Evolutionary conservation across 2,797 vertebrate genomes (phyloP).

Genomic region (Rhyacichthys aspro): DNA sequence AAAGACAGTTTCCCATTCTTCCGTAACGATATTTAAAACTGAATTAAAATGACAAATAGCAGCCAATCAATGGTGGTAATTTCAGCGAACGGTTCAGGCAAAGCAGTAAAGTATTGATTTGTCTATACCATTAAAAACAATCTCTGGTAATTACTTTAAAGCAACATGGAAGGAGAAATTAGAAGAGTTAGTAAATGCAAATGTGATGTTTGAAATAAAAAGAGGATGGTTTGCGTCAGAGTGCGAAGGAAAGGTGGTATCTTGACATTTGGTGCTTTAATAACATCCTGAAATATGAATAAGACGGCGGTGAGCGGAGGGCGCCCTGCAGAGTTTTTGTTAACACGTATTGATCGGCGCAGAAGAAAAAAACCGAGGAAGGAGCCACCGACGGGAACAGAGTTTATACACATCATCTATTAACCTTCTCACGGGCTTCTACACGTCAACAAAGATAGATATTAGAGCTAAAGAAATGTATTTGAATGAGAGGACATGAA

Average conservation of each 20-base stretch:
- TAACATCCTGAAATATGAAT: slow-evolving; percentile 78
- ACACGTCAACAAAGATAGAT: too few relatives aligned
- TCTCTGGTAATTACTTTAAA: too few relatives aligned
- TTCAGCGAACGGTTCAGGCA: too few relatives aligned
- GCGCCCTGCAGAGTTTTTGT: slow-evolving; percentile 67
- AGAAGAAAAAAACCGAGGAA: slow-evolving; percentile 20
- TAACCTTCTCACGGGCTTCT: slow-evolving; percentile 57
- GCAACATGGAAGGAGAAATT: slow-evolving; percentile 38
- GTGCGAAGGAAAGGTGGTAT: slow-evolving; percentile 63
- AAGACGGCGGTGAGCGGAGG: slow-evolving; percentile 53
- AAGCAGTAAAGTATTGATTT: too few relatives aligned
- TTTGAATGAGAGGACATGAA: too few relatives aligned
- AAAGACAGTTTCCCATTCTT: slow-evolving; percentile 37
- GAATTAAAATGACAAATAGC: slow-evolving; percentile 70
- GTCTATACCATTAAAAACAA: too few relatives aligned
- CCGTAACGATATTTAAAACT: slow-evolving; percentile 68
- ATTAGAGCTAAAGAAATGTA: too few relatives aligned
- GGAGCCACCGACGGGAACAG: neutral
- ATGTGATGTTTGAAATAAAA: too few relatives aligned
- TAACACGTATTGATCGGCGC: slow-evolving; percentile 72
- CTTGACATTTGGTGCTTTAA: slow-evolving; percentile 81
- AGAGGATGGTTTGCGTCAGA: too few relatives aligned
- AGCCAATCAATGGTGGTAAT: slow-evolving; percentile 69
- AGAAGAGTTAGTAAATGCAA: slow-evolving; percentile 35
- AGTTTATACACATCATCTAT: slow-evolving; percentile 67